These are phyloP conservation scores for Potamilus streckersoni DNA, from an alignment of 1,140 invertebrate genomes.

Conservation along the genomic window DNA sequence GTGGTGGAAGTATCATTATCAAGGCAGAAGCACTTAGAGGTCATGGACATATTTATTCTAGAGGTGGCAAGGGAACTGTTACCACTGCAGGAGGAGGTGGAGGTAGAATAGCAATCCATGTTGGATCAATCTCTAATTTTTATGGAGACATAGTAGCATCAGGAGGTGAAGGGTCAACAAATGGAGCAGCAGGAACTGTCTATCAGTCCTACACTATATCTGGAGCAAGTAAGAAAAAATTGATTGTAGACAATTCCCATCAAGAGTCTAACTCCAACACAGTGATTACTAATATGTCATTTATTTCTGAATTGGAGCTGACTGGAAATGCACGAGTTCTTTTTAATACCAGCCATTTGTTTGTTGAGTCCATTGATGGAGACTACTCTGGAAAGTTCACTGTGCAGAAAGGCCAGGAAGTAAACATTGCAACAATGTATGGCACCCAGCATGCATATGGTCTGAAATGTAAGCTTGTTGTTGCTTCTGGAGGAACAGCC, in stretches of 20 bases:
- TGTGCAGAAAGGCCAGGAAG: conserved; percentile 33
- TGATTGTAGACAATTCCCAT: conserved; percentile 40
- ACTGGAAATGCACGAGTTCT: conserved; percentile 32
- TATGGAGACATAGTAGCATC: conserved; percentile 28
- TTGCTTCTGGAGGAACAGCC: conserved; percentile 33
- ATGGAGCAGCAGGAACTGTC: conserved; percentile 45
- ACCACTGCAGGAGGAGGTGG: conserved; percentile 42
- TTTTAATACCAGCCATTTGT: conserved; percentile 19
- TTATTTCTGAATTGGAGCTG: conserved; percentile 32
- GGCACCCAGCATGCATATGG: conserved; percentile 48
- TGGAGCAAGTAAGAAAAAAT: conserved; percentile 29
- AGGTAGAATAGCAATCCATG: conserved; percentile 37
- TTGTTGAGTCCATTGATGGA: conserved; percentile 40
- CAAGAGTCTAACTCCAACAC: conserved; percentile 21
- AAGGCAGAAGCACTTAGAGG: conserved; percentile 37
- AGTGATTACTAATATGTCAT: conserved; percentile 23
- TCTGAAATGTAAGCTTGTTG: conserved; percentile 44
- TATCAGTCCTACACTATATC: conserved; percentile 39
- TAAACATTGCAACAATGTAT: conserved; percentile 44
- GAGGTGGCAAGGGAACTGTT: conserved; percentile 32
- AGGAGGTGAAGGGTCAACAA: conserved; percentile 39
- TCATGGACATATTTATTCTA: conserved; percentile 42
- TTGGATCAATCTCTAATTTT: conserved; percentile 36
- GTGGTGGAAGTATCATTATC: conserved; percentile 50
- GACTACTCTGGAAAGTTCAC: conserved; percentile 47